These are phyloP conservation scores for Cricetomys ansorgei DNA, from an alignment of 2,113 vertebrate species.

Conservation along the genomic window DNA sequence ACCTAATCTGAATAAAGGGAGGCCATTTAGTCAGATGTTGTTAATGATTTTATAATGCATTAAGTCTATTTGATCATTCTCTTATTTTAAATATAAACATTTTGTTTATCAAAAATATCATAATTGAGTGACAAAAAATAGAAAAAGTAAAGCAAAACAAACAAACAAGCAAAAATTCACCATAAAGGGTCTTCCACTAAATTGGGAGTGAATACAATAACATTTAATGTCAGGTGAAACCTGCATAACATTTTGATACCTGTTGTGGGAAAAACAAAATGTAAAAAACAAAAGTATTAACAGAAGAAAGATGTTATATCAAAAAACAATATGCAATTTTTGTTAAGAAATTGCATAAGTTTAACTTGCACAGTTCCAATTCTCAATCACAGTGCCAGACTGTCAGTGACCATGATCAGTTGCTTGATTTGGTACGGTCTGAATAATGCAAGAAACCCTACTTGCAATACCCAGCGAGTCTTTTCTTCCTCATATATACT, in stretches of 20 bases:
- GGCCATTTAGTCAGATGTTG: background rate
- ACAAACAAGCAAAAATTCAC: too few relatives aligned
- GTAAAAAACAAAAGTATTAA: background rate
- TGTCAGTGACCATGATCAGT: background rate
- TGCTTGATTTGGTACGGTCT: background rate
- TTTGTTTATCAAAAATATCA: background rate
- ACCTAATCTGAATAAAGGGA: background rate
- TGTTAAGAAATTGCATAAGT: too few relatives aligned
- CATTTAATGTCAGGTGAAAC: background rate
- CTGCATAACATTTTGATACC: too few relatives aligned
- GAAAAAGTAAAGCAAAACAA: too few relatives aligned
- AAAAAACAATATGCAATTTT: background rate
- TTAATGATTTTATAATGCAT: background rate
- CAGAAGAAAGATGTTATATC: too few relatives aligned
- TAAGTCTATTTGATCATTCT: background rate
- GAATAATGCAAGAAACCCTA: background rate
- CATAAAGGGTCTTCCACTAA: background rate
- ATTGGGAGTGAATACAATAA: too few relatives aligned
- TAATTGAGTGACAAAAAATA: background rate
- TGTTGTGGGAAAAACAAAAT: background rate
- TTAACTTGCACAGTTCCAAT: background rate
- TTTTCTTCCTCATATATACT: background rate
- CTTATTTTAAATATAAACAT: background rate
- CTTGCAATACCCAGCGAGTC: rapidly evolving
- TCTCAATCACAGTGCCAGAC: background rate